These are phyloP conservation scores for Pipra filicauda DNA, from an alignment of 2,113 vertebrate genomes.

Conservation along the genomic window DNA sequence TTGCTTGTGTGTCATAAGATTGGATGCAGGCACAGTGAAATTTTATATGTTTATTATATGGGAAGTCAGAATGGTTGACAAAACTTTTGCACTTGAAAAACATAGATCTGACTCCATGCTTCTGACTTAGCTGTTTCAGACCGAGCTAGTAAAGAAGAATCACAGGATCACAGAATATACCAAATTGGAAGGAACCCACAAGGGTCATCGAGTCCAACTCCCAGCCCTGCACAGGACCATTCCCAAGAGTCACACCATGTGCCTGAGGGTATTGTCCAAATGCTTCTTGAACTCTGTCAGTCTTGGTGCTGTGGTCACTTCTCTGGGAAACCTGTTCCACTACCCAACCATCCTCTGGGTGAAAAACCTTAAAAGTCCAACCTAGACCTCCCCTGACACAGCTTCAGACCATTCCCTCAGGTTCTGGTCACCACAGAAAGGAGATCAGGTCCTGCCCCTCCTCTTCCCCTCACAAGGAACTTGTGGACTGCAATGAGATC, in stretches of 20 bases:
- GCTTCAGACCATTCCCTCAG: background rate
- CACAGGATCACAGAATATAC: background rate
- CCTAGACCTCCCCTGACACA: background rate
- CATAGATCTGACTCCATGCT: background rate
- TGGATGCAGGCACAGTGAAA: background rate
- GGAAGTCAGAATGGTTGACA: background rate
- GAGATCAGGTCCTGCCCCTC: background rate
- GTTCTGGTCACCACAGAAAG: background rate
- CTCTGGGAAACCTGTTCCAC: background rate
- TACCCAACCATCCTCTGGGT: background rate
- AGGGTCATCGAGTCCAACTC: background rate
- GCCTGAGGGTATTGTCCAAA: background rate
- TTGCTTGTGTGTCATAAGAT: background rate
- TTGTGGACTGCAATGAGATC: background rate
- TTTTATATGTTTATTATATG: background rate
- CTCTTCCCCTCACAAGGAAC: background rate
- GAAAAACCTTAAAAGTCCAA: background rate
- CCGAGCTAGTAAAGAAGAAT: background rate
- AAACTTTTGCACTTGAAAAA: background rate
- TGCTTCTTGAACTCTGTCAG: background rate
- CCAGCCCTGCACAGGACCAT: background rate
- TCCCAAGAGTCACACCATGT: background rate
- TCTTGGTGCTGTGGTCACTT: background rate
- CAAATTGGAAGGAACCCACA: background rate
- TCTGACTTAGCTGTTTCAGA: background rate